These are phyloP conservation scores for Rhabdornis inornatus DNA, from an alignment of 2,113 vertebrate genomes.

Conservation along the genomic window DNA sequence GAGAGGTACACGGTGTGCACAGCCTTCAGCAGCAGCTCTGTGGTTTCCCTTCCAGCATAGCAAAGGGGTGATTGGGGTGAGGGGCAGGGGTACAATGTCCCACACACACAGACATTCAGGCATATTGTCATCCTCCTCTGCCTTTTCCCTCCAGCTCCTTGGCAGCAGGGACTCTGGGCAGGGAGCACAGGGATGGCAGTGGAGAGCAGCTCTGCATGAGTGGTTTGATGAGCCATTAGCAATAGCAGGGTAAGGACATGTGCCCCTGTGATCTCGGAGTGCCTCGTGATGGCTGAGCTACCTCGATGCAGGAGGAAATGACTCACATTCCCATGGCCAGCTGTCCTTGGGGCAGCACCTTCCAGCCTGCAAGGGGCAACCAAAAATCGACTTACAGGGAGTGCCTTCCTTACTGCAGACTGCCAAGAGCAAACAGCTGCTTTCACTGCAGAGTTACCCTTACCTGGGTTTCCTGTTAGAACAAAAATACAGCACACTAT, in stretches of 20 bases:
- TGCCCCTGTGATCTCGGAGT: not conserved
- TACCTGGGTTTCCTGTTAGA: not conserved
- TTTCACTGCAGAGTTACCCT: not conserved
- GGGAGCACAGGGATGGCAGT: not conserved
- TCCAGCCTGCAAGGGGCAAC: not conserved
- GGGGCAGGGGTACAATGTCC: not conserved
- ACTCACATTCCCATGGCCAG: constrained; percentile 1
- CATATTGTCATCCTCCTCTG: not conserved
- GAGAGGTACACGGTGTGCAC: not conserved
- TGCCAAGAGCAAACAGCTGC: not conserved
- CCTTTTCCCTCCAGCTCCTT: not conserved
- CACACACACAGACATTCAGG: not conserved
- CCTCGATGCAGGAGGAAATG: constrained; percentile 23
- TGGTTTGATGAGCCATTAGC: not conserved
- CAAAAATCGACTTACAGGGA: not conserved
- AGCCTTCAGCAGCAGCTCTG: not conserved
- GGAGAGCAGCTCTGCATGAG: not conserved
- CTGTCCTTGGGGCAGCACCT: not conserved
- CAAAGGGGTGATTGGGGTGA: not conserved
- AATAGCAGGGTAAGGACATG: not conserved
- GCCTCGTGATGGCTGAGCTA: constrained; percentile 24
- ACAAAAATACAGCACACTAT: not conserved
- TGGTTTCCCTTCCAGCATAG: not conserved
- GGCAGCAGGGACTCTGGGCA: not conserved
- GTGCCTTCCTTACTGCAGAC: not conserved